phyloP scores from a whole-genome alignment of 2,888 invertebrate species.

The Bellardia bayeri region DNA sequence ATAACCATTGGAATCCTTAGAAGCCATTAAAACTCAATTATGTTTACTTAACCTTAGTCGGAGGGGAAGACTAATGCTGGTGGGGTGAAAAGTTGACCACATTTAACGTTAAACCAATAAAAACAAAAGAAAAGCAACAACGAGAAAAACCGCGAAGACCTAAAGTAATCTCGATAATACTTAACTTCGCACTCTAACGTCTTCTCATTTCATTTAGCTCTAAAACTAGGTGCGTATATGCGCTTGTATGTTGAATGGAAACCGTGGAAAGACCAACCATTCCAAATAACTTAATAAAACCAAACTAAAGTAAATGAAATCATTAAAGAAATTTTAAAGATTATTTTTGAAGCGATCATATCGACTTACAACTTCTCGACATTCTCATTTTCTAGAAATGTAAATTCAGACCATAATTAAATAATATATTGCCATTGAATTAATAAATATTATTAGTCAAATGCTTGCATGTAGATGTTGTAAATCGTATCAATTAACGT shows the following conservation, averaged over 20 bases:
- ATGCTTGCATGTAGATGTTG: no score
- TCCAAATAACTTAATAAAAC: slow-evolving; percentile 4
- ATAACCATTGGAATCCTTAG: slow-evolving; percentile 35
- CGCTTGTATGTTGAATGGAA: neutral
- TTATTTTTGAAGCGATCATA: slow-evolving; percentile 26
- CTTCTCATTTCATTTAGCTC: slow-evolving; percentile 13
- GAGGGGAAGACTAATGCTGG: neutral
- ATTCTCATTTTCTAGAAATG: neutral
- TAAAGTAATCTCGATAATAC: slow-evolving; percentile 65
- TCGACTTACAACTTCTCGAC: slow-evolving; percentile 38
- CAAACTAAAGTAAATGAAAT: slow-evolving; percentile 19
- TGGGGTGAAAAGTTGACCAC: slow-evolving; percentile 17
- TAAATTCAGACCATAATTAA: no score
- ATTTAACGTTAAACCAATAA: slow-evolving; percentile 56
- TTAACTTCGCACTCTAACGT: slow-evolving; percentile 19
- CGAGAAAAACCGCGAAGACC: slow-evolving; percentile 57
- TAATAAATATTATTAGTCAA: no score
- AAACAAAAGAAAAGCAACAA: slow-evolving; percentile 36
- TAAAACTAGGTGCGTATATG: neutral
- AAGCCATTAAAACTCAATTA: slow-evolving; percentile 71
- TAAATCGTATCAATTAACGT: no score
- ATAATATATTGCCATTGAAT: no score
- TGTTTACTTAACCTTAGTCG: slow-evolving; percentile 39
- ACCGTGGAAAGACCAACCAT: slow-evolving; percentile 3
- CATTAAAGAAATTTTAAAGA: neutral